A percentile compares a stretch with the other conserved stretches of the same genome.
Evolutionary conservation across 2,113 vertebrate genomes (phyloP).

Genomic region (Cryptotis parvus): DNA sequence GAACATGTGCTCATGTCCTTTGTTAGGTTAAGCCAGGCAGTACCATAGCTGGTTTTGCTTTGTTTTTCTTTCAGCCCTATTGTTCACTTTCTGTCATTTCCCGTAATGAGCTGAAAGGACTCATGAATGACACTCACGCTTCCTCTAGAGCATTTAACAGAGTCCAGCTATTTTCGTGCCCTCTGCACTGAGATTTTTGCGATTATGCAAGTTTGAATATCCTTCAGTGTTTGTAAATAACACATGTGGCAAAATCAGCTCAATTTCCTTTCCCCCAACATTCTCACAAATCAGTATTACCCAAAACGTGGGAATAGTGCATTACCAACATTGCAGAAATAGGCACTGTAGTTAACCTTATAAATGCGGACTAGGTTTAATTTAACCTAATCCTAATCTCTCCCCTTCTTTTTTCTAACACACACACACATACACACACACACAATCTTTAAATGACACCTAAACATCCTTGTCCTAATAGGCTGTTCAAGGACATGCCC

Average conservation of each 20-base stretch:
- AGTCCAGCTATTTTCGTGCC: neutral
- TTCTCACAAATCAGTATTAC: neutral
- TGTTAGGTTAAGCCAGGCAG: no score
- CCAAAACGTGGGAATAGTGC: neutral
- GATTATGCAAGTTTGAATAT: neutral
- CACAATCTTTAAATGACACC: neutral
- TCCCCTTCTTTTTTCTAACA: no score
- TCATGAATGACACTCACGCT: neutral
- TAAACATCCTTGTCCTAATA: neutral
- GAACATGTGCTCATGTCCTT: no score
- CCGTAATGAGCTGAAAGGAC: neutral
- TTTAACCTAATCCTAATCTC: no score
- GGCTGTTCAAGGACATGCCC: no score
- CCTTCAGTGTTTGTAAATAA: neutral
- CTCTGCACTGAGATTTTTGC: neutral
- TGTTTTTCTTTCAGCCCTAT: accelerated
- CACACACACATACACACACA: no score
- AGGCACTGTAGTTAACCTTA: neutral
- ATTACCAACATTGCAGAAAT: no score
- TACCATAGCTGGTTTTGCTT: accelerated
- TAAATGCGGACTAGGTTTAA: neutral
- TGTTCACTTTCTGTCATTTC: neutral
- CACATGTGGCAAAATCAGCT: neutral
- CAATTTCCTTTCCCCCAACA: neutral
- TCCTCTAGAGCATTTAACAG: neutral